These are phyloP conservation scores for Plagodis dolabraria DNA, from an alignment of 2,888 invertebrate species.

Conservation along the genomic window DNA sequence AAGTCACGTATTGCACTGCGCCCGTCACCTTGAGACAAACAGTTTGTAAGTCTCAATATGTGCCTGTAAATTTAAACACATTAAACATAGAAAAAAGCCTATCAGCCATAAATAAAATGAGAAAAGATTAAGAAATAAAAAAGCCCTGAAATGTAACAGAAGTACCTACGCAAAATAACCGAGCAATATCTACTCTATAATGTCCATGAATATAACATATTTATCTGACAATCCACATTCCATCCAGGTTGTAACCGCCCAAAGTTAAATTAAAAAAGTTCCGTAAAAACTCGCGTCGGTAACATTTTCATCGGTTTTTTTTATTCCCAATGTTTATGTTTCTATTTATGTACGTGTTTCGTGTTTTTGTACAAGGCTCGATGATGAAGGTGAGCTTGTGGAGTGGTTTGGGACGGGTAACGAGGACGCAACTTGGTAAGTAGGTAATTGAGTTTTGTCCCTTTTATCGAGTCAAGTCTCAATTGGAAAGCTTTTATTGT, in stretches of 20 bases:
- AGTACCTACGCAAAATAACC: too few species aligned
- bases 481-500: too few species aligned
- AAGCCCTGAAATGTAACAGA: too few species aligned
- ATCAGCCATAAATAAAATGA: too few species aligned
- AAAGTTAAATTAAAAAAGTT: conserved; percentile 17
- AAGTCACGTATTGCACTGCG: too few species aligned
- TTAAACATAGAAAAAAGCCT: too few species aligned
- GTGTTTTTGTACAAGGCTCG: conserved; percentile 1
- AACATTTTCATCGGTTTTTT: conserved; percentile 4
- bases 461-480: too few species aligned
- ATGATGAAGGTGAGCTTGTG: background rate
- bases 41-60: too few species aligned
- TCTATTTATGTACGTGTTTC: conserved; percentile 9
- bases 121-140: too few species aligned
- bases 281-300: conserved; percentile 3
- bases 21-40: too few species aligned
- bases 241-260: conserved; percentile 6
- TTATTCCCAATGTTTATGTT: conserved; percentile 4
- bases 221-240: conserved; percentile 7
- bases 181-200: conserved; percentile 1
- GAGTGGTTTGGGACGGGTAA: background rate
- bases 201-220: conserved; percentile 6
- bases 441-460: background rate
- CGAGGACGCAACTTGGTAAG: background rate
- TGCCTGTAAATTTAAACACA: too few species aligned